Evolutionary conservation across 2,888 invertebrate species (phyloP), one percentile per base, ranked within the genome.

Genomic region (Sinhomidia bicolor): DNA sequence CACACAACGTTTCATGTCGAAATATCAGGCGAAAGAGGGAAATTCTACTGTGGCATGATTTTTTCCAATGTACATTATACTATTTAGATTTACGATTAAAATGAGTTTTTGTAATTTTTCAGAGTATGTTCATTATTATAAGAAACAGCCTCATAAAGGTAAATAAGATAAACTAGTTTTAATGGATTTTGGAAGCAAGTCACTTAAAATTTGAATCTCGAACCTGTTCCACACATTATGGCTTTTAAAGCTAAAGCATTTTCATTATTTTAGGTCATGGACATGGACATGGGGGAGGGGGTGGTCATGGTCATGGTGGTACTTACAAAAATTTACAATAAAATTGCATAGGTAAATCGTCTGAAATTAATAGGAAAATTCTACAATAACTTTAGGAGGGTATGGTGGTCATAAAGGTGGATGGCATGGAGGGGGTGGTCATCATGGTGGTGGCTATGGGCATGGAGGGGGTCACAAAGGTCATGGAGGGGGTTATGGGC

Each of bases 101-200:
- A n/a, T n/a, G n/a, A n/a, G n/a, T n/a, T n/a, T n/a, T n/a, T n/a
- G n/a, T n/a, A n/a, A n/a, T 62, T 20, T 60, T 82, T 36, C 78
- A 89, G 89, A 89, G 29, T 89, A 89, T 29, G 84, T 87, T 62
- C 71, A 76, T 23, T 83, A 83, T 60, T 80, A 62, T 32, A 86
- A 89, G 62, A 89, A 86, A 17, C 80, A 32, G 7, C 89, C 89
- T 20, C 65, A 54, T n/a, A 84, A 89, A 84, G 89, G 89, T 86
- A 86, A 68, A 17, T 36, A n/a, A n/a, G n/a, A n/a, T n/a, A n/a
- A n/a, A n/a, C n/a, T n/a, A n/a, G n/a, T n/a, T n/a, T n/a, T n/a
- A n/a, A n/a, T n/a, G n/a, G n/a, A n/a, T n/a, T n/a, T n/a, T n/a
- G n/a, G n/a, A n/a, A n/a, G n/a, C n/a, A n/a, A n/a, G n/a, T n/a